These are phyloP conservation scores for Lates calcarifer DNA, from an alignment of 2,113 vertebrate genomes.

Conservation along the genomic window DNA sequence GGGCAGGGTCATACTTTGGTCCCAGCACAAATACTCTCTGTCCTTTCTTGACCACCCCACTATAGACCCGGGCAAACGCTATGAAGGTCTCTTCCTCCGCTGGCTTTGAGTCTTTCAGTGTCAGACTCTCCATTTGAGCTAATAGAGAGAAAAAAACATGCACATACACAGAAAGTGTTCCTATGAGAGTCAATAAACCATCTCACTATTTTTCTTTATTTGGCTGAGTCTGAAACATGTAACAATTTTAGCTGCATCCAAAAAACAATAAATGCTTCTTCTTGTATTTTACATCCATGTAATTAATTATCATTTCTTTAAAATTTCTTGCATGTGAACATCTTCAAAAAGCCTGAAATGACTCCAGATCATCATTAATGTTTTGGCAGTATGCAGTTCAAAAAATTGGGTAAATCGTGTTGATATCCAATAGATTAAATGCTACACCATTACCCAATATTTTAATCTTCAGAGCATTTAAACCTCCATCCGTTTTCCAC, in stretches of 20 bases:
- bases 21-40: constrained; percentile 92
- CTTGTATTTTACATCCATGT: background rate
- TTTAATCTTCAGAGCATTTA: no score
- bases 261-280: background rate
- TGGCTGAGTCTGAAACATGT: background rate
- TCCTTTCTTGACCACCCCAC: constrained; percentile 88
- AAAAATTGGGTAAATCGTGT: background rate
- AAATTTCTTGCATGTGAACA: no score
- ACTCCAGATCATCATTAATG: no score
- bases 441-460: background rate
- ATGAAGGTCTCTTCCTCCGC: constrained; percentile 88
- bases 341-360: no score
- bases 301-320: no score
- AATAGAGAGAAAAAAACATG: constrained; percentile 33
- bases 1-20: constrained; percentile 94
- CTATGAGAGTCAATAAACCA: background rate
- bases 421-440: background rate
- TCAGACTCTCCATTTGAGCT: constrained; percentile 65
- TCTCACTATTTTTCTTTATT: background rate
- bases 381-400: no score
- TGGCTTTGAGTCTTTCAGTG: constrained; percentile 64
- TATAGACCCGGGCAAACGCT: constrained; percentile 96
- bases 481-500: background rate
- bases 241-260: background rate
- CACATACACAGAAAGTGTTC: background rate